Evolutionary conservation across 2,113 vertebrate genomes (phyloP).

Genomic region (Dasyprocta punctata): DNA sequence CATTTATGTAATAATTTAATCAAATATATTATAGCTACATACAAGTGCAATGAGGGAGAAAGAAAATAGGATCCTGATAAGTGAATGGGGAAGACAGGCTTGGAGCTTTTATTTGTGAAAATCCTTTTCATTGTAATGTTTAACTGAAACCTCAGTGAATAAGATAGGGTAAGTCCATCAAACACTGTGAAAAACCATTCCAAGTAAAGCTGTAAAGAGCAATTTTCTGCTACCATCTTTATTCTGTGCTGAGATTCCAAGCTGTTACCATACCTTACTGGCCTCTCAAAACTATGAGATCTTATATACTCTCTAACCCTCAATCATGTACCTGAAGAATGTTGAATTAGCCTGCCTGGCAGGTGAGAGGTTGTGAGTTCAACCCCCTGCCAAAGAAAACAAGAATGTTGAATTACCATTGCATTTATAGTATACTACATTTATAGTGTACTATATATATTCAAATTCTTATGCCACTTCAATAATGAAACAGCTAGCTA

Average conservation of each 20-base stretch:
- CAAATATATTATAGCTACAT: not conserved
- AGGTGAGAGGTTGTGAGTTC: too few relatives aligned
- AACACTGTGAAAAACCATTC: not conserved
- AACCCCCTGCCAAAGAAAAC: too few relatives aligned
- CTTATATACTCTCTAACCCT: not conserved
- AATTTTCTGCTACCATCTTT: not conserved
- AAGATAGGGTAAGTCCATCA: not conserved
- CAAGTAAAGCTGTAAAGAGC: not conserved
- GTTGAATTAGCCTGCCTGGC: too few relatives aligned
- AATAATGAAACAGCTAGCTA: too few relatives aligned
- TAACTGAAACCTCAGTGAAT: not conserved
- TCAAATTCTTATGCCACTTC: not conserved
- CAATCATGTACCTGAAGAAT: not conserved
- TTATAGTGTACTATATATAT: not conserved
- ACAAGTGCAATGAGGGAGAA: not conserved
- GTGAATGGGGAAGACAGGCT: not conserved
- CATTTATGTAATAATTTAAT: not conserved
- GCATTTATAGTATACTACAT: not conserved
- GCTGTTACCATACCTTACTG: not conserved
- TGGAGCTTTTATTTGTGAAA: not conserved
- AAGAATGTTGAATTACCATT: constrained; percentile 9
- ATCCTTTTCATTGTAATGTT: not conserved
- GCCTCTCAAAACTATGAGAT: not conserved
- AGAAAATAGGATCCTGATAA: not conserved
- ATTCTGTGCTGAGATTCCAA: not conserved